Evolutionary conservation across 2,113 vertebrate genomes (phyloP).

Genomic region (Megaceryle maxima): DNA sequence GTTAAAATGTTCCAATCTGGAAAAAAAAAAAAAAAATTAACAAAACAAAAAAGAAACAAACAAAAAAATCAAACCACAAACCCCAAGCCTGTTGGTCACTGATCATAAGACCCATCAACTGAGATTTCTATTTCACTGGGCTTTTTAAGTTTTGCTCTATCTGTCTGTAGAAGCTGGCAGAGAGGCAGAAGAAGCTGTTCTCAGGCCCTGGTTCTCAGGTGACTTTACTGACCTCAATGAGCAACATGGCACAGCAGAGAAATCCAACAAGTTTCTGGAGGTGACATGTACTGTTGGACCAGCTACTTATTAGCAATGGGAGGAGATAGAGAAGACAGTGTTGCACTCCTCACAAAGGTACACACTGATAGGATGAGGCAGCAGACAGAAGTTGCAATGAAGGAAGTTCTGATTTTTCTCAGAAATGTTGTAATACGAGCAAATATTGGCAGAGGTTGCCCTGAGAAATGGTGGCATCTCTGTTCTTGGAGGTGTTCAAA

Average conservation of each 20-base stretch:
- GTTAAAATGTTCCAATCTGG: neutral
- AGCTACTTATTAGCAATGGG: neutral
- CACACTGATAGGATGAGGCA: neutral
- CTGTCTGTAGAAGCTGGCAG: neutral
- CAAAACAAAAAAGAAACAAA: no score
- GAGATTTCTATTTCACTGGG: neutral
- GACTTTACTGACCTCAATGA: neutral
- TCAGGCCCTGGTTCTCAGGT: neutral
- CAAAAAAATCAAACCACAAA: neutral
- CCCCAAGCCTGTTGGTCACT: neutral
- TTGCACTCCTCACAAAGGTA: neutral
- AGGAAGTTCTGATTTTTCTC: neutral
- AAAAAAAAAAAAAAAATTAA: rapidly evolving
- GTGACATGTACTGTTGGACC: neutral
- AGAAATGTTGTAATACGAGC: neutral
- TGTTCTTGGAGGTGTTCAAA: neutral
- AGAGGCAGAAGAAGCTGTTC: neutral
- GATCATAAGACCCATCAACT: neutral
- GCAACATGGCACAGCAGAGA: neutral
- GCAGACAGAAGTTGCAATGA: neutral
- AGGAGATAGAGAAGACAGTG: neutral
- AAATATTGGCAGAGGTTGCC: neutral
- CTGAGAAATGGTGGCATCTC: neutral
- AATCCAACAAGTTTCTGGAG: neutral
- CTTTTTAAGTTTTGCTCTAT: neutral